Conservation (phyloP, 2,888 invertebrate genomes). For the Phortica magna region DNA sequence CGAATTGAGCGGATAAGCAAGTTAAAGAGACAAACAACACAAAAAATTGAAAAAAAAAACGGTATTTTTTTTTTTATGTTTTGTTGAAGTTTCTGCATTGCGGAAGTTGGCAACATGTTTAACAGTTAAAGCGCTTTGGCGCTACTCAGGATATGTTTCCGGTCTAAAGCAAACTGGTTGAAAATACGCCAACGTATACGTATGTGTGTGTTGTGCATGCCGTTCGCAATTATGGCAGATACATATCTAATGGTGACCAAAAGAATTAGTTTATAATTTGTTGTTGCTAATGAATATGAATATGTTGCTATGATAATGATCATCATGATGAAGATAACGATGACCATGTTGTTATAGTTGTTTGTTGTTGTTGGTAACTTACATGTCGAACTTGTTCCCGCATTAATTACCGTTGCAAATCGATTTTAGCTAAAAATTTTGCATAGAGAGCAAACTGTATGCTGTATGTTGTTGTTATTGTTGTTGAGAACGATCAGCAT, state of each 20-base stretch:
- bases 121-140: constrained; percentile 72
- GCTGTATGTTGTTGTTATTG: constrained; percentile 6
- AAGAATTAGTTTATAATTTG: constrained; percentile 67
- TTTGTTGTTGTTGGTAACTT: constrained; percentile 6
- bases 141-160: constrained; percentile 68
- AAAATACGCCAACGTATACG: not conserved
- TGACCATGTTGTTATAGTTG: constrained; percentile 5
- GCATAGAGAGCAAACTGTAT: not conserved
- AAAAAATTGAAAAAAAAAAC: constrained; percentile 52
- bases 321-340: not conserved
- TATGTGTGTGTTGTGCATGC: constrained; percentile 6
- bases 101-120: constrained; percentile 76
- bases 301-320: not conserved
- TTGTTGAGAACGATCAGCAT: constrained; percentile 5
- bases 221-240: not conserved
- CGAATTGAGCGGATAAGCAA: constrained; percentile 21
- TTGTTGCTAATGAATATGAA: constrained; percentile 58
- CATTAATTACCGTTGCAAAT: constrained; percentile 32
- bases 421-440: constrained; percentile 24
- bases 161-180: constrained; percentile 38
- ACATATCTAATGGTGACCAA: constrained; percentile 28
- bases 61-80: constrained; percentile 35
- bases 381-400: constrained; percentile 10
- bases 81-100: constrained; percentile 47
- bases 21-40: constrained; percentile 35